phyloP scores from a whole-genome alignment of 2,888 invertebrate species.

The Trissolcus brochymenae region DNA sequence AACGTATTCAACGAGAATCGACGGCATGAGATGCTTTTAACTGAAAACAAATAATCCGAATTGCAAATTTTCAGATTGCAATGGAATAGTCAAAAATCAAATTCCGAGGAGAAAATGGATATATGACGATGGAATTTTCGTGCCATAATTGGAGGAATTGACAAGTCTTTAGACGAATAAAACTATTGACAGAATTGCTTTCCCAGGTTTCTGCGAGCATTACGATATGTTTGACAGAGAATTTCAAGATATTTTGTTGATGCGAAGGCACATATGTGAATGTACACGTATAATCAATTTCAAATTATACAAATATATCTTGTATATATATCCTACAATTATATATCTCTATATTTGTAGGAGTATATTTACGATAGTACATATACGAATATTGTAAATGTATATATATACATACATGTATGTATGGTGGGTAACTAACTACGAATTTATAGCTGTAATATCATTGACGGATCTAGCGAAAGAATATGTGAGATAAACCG shows the following conservation, averaged over 20 bases:
- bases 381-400: conserved; percentile 43
- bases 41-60: too few species aligned
- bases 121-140: too few species aligned
- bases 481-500: too few species aligned
- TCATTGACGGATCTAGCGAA: conserved; percentile 5
- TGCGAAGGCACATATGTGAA: conserved; percentile 51
- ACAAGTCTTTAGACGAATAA: too few species aligned
- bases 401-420: conserved; percentile 46
- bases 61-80: too few species aligned
- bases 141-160: too few species aligned
- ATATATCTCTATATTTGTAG: conserved; percentile 28
- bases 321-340: conserved; percentile 29
- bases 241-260: conserved; percentile 58
- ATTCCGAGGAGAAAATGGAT: too few species aligned
- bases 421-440: conserved; percentile 17
- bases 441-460: conserved; percentile 39
- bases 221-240: conserved; percentile 55
- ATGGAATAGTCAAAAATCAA: too few species aligned
- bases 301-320: conserved; percentile 32
- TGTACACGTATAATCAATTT: conserved; percentile 36
- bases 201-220: conserved; percentile 14
- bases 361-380: conserved; percentile 18
- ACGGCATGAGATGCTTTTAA: too few species aligned
- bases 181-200: background rate
- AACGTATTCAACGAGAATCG: too few species aligned